Conservation (phyloP, 2,797 vertebrate species). For the Betta splendens region DNA sequence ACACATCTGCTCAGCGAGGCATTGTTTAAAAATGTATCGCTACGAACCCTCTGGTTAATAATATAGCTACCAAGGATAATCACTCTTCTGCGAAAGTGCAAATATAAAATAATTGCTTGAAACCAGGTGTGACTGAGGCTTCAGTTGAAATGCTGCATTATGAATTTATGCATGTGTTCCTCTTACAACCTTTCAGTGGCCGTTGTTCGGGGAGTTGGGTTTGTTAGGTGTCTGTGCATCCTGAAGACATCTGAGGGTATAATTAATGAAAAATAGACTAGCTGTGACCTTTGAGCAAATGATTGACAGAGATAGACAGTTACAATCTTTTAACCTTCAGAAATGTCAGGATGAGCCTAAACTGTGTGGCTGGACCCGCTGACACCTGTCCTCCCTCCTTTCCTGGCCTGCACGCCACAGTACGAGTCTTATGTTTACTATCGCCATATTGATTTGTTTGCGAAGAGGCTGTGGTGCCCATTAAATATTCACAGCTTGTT, state of each 20-base stretch:
- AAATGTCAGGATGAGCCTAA: constrained; percentile 81
- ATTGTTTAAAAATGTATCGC: neutral
- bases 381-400: constrained; percentile 72
- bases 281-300: constrained; percentile 82
- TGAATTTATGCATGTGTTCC: constrained; percentile 59
- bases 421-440: constrained; percentile 68
- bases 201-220: constrained; percentile 49
- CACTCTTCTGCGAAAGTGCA: neutral
- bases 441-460: constrained; percentile 83
- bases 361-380: constrained; percentile 65
- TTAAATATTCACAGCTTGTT: constrained; percentile 83
- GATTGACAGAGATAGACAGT: constrained; percentile 83
- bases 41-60: neutral
- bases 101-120: constrained; percentile 15
- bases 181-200: constrained; percentile 59
- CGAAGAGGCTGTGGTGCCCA: constrained; percentile 70
- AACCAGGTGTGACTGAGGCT: constrained; percentile 11
- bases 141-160: constrained; percentile 34
- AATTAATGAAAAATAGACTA: constrained; percentile 83
- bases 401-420: constrained; percentile 57
- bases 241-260: constrained; percentile 73
- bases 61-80: neutral
- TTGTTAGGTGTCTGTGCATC: constrained; percentile 59
- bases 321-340: constrained; percentile 86
- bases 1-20: neutral